Base-by-base conservation (phyloP, 2,888 invertebrate species). In the Lacanobia wlatinum region DNA sequence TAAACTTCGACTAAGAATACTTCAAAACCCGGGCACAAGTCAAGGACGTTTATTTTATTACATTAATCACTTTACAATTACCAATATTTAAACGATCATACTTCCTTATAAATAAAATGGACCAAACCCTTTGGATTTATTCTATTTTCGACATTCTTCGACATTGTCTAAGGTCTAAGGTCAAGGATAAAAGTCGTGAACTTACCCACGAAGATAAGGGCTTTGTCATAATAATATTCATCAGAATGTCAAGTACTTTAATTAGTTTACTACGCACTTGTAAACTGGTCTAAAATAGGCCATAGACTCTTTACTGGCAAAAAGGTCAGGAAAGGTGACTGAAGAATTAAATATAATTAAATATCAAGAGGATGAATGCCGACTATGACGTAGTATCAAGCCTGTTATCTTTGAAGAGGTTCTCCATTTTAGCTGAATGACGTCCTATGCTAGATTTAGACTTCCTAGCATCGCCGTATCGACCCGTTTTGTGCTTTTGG, bases 211-310 rank as follows among this genome's bases (percentile, higher is more conserved):
- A 14, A 16, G 16, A 74, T 28, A 14, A 55, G 28, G 10, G 18
- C 16, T 38, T 18, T 2, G 28, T 28, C 4, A 28, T 63, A 23
- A 38, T 28, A 58, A 40, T 12, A 38, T 48, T 40, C n/a, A 40
- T 53, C 9, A 40, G 4, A 56, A 71, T 70, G 28, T 56, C 71
- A 55, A 56, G 38, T 38, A 14, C 21, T 43, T 38, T 21, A 65
- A 16, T 65, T n/a, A 23, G n/a, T 12, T 8, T n/a, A 12, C 14
- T 46, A 46, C 21, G 12, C 14, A 68, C 18, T 43, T 28, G 28
- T 46, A 34, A 34, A 34, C 34, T 34, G 34, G 0, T n/a, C n/a
- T 10, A 65, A 50, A 68, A 50, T 50, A 38, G 12, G n/a, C 3
- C 12, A 16, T 0, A 21, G 21, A 63, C 48, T 38, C 16, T 18